Evolutionary conservation across 2,888 invertebrate species (phyloP).

Genomic region (Diarsia rubi): DNA sequence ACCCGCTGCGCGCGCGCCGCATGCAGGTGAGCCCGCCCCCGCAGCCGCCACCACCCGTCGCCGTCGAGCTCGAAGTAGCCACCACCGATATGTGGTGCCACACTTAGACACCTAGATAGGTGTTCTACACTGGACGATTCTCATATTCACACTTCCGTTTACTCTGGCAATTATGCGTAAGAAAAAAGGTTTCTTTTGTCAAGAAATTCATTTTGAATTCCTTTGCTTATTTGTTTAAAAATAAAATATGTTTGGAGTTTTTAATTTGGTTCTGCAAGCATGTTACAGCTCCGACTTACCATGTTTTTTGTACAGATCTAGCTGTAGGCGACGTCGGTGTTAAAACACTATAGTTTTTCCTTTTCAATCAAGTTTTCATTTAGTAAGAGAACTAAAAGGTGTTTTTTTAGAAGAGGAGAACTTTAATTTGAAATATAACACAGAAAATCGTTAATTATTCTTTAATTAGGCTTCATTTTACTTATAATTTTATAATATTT

Average conservation of each 20-base stretch:
- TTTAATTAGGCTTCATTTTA: background rate
- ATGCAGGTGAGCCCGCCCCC: constrained; percentile 76
- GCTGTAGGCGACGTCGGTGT: constrained; percentile 84
- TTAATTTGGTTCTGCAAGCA: constrained; percentile 49
- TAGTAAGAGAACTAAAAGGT: constrained; percentile 54
- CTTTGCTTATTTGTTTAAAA: constrained; percentile 55
- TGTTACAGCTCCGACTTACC: constrained; percentile 30
- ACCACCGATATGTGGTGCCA: constrained; percentile 86
- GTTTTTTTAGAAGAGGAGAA: background rate
- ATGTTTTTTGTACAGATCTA: constrained; percentile 51
- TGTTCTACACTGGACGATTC: constrained; percentile 6
- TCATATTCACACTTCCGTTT: constrained; percentile 14
- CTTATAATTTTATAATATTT: background rate
- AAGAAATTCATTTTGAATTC: constrained; percentile 39
- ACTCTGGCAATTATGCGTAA: constrained; percentile 22
- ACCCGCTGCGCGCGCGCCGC: constrained; percentile 72
- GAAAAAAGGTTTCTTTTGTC: constrained; percentile 49
- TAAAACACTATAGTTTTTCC: constrained; percentile 77
- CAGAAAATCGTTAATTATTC: background rate
- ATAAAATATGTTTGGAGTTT: constrained; percentile 59
- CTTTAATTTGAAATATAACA: background rate
- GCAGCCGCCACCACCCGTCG: constrained; percentile 79
- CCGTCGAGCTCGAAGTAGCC: constrained; percentile 86
- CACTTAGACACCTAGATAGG: constrained; percentile 43
- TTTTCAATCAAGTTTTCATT: constrained; percentile 63